Base-by-base conservation (phyloP, 2,113 vertebrate species). In the Pedionomus torquatus region DNA sequence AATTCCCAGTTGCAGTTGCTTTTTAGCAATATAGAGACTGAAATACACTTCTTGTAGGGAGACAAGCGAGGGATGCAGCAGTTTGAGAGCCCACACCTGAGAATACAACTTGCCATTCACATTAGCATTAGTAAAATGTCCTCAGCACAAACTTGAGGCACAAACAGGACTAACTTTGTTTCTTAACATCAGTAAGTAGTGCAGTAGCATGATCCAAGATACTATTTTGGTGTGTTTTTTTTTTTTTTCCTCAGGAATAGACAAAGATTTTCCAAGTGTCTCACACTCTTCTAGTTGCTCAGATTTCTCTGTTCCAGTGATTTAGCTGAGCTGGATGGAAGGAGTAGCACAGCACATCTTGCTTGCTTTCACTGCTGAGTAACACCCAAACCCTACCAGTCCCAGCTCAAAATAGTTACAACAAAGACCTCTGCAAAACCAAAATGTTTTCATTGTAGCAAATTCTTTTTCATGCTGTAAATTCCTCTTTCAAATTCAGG, bases 181-280 rank as follows among this genome's bases (percentile, higher is more conserved):
- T 61, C 26, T n/a, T 55, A 61, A 6, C 71, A 68, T 81, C n/a
- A 90, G 25, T 37, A n/a, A 91, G 28, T 43, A 39, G 16, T 71
- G 31, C 31, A 35, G 48, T 19, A 75, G 17, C 18, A 83, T 8
- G 5, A 39, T 31, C 41, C 12, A 79, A 60, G 30, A 39, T 54
- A 58, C 1, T 58, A 7, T 41, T 82, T 39, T 4, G 1, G 0
- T 0, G 0, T 17, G 18, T 54, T 35, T 80, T 19, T 0, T 0
- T 17, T 17, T 54, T 35, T 78, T 19, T 44, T 52, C 7, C 5
- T 21, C 9, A 39, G 18, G 23, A 60, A 20, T 21, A 60, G 18
- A 17, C 12, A 82, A 84, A 75, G 6, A 7, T 75, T 83, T 94
- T 83, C 46, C 20, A 87, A 64, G 18, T 48, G 24, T 39, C 46